Evolutionary conservation across 1,140 invertebrate species (phyloP).

Genomic region (Danaus plexippus): DNA sequence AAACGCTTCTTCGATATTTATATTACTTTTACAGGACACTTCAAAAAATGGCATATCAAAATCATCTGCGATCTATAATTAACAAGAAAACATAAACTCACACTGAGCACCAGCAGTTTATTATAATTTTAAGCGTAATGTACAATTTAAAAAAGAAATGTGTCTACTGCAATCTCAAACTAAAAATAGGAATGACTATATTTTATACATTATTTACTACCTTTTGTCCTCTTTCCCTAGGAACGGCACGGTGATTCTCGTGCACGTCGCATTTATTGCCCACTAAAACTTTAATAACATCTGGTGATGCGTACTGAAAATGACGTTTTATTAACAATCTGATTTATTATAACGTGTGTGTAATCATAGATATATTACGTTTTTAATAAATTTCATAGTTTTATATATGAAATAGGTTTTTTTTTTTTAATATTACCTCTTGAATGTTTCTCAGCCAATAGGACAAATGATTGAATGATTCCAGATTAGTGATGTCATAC

Average conservation of each 20-base stretch:
- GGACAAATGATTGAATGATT: conserved; percentile 88
- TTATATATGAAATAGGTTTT: too few relatives aligned
- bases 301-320: conserved; percentile 85
- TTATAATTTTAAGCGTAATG: neutral
- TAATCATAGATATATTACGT: too few relatives aligned
- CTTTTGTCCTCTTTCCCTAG: conserved; percentile 84
- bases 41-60: conserved; percentile 95
- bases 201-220: conserved; percentile 49
- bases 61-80: conserved; percentile 86
- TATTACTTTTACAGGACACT: conserved; percentile 91
- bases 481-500: conserved; percentile 89
- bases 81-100: too few relatives aligned
- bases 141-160: neutral
- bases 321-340: conserved; percentile 5
- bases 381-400: too few relatives aligned
- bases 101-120: neutral
- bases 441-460: conserved; percentile 91
- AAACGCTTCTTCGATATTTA: conserved; percentile 91
- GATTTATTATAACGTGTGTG: neutral
- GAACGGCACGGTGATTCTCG: conserved; percentile 80
- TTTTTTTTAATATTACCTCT: conserved; percentile 73
- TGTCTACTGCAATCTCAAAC: neutral
- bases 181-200: too few relatives aligned
- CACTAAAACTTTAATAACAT: conserved; percentile 87
- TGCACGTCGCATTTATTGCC: conserved; percentile 88